phyloP scores from a whole-genome alignment of 1,140 invertebrate species.

The Oreohelix idahoensis region DNA sequence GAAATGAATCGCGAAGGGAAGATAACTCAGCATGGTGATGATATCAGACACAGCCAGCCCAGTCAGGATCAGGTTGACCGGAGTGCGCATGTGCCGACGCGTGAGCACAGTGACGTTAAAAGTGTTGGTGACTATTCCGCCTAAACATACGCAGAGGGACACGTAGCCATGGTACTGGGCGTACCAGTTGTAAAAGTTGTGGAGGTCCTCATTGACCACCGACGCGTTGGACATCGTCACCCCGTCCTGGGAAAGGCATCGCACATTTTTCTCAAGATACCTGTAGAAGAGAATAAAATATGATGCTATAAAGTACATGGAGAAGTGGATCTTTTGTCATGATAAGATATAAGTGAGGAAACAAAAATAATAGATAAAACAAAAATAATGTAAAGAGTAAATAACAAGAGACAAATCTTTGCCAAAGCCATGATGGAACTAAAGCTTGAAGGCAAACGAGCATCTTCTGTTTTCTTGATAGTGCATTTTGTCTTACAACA shows the following conservation, averaged over 20 bases:
- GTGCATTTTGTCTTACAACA: too few relatives aligned
- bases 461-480: too few relatives aligned
- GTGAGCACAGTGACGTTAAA: constrained; percentile 92
- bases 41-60: constrained; percentile 89
- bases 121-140: constrained; percentile 90
- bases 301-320: too few relatives aligned
- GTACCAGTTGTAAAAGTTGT: constrained; percentile 69
- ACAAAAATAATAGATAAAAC: too few relatives aligned
- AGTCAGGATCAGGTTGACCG: constrained; percentile 89
- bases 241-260: constrained; percentile 31
- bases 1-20: constrained; percentile 85
- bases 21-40: constrained; percentile 90
- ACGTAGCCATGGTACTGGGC: constrained; percentile 80
- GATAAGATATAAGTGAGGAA: too few relatives aligned
- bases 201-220: constrained; percentile 48
- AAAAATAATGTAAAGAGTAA: too few relatives aligned
- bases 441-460: too few relatives aligned
- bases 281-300: constrained; percentile 43
- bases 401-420: too few relatives aligned
- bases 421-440: too few relatives aligned
- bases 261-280: constrained; percentile 52
- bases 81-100: constrained; percentile 85
- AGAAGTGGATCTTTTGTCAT: too few relatives aligned
- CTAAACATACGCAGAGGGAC: constrained; percentile 85
- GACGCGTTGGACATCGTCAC: constrained; percentile 41